Evolutionary conservation across 2,797 vertebrate genomes (phyloP).

Genomic region (Furcifer pardalis): DNA sequence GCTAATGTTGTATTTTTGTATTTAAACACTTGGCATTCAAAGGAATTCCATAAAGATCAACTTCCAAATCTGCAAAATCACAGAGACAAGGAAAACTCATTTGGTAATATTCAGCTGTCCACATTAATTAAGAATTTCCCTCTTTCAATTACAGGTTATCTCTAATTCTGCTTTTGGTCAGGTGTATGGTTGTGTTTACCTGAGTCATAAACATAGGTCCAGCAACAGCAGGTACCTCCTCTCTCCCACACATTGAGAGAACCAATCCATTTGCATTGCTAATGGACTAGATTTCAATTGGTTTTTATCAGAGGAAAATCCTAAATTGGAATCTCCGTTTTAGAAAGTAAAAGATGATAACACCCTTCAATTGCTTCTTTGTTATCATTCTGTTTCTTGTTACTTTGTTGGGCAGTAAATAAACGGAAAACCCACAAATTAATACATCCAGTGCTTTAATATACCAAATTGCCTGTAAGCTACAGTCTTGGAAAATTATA

Average conservation of each 20-base stretch:
- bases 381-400: conserved; percentile 29
- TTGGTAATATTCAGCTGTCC: too few relatives aligned
- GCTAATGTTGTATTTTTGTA: too few relatives aligned
- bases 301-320: conserved; percentile 34
- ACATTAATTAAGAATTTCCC: too few relatives aligned
- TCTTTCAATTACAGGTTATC: too few relatives aligned
- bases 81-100: too few relatives aligned
- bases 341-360: conserved; percentile 24
- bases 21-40: too few relatives aligned
- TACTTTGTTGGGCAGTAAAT: conserved; percentile 44
- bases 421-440: conserved; percentile 52
- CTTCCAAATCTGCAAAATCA: too few relatives aligned
- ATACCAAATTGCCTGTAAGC: conserved; percentile 49
- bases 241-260: neutral
- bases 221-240: neutral
- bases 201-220: neutral
- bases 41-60: too few relatives aligned
- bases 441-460: conserved; percentile 65
- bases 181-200: too few relatives aligned
- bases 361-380: conserved; percentile 27
- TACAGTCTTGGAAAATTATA: conserved; percentile 56
- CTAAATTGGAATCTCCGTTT: conserved; percentile 27
- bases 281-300: conserved; percentile 13
- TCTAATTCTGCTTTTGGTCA: too few relatives aligned
- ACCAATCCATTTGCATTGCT: conserved; percentile 18